Base-by-base conservation (phyloP, 2,797 vertebrate genomes). In the Moxostoma hubbsi region DNA sequence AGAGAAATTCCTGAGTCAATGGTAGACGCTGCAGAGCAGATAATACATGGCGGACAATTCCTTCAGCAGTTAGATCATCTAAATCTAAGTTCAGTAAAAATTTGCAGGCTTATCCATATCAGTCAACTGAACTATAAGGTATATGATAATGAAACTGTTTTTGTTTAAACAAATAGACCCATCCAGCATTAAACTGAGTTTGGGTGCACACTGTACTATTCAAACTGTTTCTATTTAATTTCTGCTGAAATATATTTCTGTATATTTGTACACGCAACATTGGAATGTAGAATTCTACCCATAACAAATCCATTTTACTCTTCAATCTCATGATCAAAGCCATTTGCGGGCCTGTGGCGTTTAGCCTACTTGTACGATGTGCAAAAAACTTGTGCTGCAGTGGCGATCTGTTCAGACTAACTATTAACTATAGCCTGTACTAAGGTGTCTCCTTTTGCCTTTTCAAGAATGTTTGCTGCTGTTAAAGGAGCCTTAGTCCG, bases 341-440 rank as follows among this genome's bases (percentile, higher is more conserved):
- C 54, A 9, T 72, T 7, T 1, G 67, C 66, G 15, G 72, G 72
- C 46, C 46, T 76, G 5, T 76, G 67, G 46, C 46, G 9, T 47
- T 80, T 80, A 6, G 59, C 59, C 50, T 79, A 18, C 71, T 83
- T 83, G 57, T 73, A 80, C 24, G 36, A 53, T 8, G 77, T 80
- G 59, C 69, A 15, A 73, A 80, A 80, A 10, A 65, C 50, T 15
- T 18, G 8, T 11, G 50, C 51, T 36, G 24, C 3, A 10, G 61
- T 75, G 61, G 53, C 36, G 36, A 77, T 77, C n/a, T 77, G 75
- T 77, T 70, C 65, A 58, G 75, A 68, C 65, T 68, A 46, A 16
- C 24, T 46, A 68, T 68, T 68, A 46, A 47, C 65, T 11, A 53
- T 64, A 83, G 3, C 55, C 43, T 76, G 46, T 53, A 66, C 51